Evolutionary conservation across 2,797 vertebrate species (phyloP), one percentile per base, ranked within the genome.

Genomic region (Amblyopsis hoosieri): DNA sequence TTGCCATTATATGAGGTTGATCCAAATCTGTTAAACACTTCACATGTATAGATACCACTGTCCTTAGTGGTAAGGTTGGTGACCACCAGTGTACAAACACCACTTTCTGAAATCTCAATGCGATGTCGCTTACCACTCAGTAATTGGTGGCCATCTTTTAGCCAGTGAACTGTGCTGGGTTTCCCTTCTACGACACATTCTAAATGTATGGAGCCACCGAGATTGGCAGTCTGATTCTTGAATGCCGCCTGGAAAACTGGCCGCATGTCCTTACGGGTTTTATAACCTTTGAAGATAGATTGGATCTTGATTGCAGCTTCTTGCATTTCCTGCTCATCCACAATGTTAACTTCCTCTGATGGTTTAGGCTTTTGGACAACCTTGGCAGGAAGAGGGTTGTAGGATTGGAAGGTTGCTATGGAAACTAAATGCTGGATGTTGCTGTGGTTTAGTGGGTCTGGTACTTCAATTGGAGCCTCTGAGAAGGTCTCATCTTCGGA

Each of bases 271-370:
- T 93, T 98, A 46, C 95, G 92, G 12, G 93, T 87, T 88, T 95
- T 96, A 76, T 94, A 98, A 54, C 96, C 95, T 80, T 98, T 97
- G 76, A 98, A 98, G 3, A 95, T 96, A 0, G 96, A 95, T 82
- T 98, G 97, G 75, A 98, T 98, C 85, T 96, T 98, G 66, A 96
- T 87, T 0, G 95, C 96, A 0, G 96, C 95, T 31, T 94, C 93
- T 65, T 89, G 88, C 69, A 94, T 82, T 84, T 96, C 88, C 15
- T 93, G 90, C 54, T 95, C 93, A 3, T 95, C 93, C 19, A 93
- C 92, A 13, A 57, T 4, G 46, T 54, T 69, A 48, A 84, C 46
- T n/a, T 76, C 37, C 2, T 64, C 66, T 8, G 64, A 15, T 0
- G 64, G 11, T 0, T 80, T 59, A n/a, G 65, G 76, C 45, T 85